Evolutionary conservation across 2,888 invertebrate species (phyloP).

Genomic region (Scaptomyza parva): DNA sequence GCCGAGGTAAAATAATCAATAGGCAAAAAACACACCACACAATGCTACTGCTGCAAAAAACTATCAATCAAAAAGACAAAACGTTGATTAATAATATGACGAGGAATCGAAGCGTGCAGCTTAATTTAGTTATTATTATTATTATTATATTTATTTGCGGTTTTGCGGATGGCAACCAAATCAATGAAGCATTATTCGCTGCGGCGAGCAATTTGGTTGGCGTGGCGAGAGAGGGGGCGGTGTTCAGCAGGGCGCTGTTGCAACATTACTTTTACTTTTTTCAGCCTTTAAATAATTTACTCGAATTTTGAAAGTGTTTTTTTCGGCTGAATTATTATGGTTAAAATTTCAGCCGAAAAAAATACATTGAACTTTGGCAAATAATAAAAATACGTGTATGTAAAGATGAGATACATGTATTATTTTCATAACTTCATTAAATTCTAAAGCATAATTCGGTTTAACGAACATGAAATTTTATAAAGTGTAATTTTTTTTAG

Average conservation of each 20-base stretch:
- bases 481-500: slow-evolving; percentile 7
- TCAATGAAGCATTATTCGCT: slow-evolving; percentile 45
- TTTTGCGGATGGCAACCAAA: slow-evolving; percentile 35
- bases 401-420: too few species aligned
- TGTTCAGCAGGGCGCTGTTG: slow-evolving; percentile 11
- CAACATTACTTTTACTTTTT: slow-evolving; percentile 58
- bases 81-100: slow-evolving; percentile 59
- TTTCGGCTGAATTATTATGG: neutral
- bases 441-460: neutral
- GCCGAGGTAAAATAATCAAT: slow-evolving; percentile 21
- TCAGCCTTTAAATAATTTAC: slow-evolving; percentile 47
- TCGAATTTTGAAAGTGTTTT: slow-evolving; percentile 31
- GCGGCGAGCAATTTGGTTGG: neutral
- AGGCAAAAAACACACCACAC: slow-evolving; percentile 4
- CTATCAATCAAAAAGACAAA: slow-evolving; percentile 76
- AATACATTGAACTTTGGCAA: slow-evolving; percentile 33
- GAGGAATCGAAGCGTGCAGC: slow-evolving; percentile 63
- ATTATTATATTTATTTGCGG: slow-evolving; percentile 40
- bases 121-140: slow-evolving; percentile 61
- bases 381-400: neutral
- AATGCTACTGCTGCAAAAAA: slow-evolving; percentile 46
- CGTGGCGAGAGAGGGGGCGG: too few species aligned
- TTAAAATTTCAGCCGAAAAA: neutral
- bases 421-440: neutral
- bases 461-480: neutral